These are phyloP conservation scores for Radopholus similis DNA, from an alignment of 1,140 invertebrate species.

Conservation along the genomic window DNA sequence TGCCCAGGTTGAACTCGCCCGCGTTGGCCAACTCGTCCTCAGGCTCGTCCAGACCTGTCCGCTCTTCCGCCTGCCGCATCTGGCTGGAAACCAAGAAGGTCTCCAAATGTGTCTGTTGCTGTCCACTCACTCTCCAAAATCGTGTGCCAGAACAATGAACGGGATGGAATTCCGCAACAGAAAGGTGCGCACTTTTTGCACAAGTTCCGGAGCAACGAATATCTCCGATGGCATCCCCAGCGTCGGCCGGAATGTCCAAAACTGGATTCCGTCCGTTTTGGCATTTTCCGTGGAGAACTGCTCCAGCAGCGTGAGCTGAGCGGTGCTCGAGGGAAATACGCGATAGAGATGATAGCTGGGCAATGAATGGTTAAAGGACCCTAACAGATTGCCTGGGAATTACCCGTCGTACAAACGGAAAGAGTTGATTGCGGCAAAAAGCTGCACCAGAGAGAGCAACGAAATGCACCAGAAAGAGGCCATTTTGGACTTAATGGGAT, in stretches of 20 bases:
- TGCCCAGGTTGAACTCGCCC: conserved; percentile 4
- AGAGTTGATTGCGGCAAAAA: no score
- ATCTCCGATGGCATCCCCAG: conserved; percentile 10
- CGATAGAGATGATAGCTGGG: background rate
- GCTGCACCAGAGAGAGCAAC: no score
- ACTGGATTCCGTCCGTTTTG: background rate
- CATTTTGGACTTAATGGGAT: no score
- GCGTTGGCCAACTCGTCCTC: background rate
- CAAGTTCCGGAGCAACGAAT: background rate
- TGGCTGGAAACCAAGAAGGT: background rate
- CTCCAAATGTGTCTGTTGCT: background rate
- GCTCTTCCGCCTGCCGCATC: background rate
- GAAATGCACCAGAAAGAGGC: no score
- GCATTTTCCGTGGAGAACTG: background rate
- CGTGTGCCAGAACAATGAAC: background rate
- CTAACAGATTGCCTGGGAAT: background rate
- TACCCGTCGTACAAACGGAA: conserved; percentile 1
- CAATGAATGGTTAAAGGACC: background rate
- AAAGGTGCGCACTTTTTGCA: background rate
- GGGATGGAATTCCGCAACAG: background rate
- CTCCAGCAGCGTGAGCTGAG: background rate
- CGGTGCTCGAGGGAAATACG: background rate
- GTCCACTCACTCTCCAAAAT: conserved; percentile 11
- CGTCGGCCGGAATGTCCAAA: conserved; percentile 4
- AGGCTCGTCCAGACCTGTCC: background rate